Evolutionary conservation across 2,888 invertebrate genomes (phyloP).

Genomic region (Euproctis similis): DNA sequence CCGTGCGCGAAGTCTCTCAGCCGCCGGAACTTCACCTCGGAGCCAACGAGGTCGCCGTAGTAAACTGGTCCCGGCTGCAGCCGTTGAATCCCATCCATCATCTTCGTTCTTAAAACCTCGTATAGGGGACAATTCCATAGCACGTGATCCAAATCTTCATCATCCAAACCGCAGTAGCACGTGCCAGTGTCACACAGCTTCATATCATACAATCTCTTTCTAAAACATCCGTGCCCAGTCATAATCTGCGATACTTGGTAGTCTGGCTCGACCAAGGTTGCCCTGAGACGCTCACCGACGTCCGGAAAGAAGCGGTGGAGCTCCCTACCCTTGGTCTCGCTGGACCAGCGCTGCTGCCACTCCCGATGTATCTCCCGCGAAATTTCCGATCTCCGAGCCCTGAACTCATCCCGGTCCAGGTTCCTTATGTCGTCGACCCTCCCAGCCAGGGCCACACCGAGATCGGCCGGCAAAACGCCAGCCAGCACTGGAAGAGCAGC

Average conservation of each 20-base stretch:
- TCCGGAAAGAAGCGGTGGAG: not conserved
- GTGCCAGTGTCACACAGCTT: too few relatives aligned
- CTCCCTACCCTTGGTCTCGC: not conserved
- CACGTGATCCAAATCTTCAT: too few relatives aligned
- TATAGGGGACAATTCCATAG: too few relatives aligned
- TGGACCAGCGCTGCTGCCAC: not conserved
- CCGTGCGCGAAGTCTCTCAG: too few relatives aligned
- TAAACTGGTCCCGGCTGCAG: too few relatives aligned
- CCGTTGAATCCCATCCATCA: too few relatives aligned
- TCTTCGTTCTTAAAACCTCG: too few relatives aligned
- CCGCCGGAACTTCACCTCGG: too few relatives aligned
- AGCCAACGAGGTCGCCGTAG: too few relatives aligned
- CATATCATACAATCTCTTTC: too few relatives aligned
- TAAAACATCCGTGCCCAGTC: constrained; percentile 1
- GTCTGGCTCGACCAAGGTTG: not conserved
- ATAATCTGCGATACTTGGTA: not conserved
- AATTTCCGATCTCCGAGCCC: not conserved
- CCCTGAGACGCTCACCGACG: not conserved
- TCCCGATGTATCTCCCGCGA: not conserved
- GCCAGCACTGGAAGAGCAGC: too few relatives aligned
- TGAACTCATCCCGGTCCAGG: not conserved
- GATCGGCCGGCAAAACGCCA: constrained; percentile 11
- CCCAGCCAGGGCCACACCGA: constrained; percentile 11
- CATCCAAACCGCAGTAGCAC: too few relatives aligned
- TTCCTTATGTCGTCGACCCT: not conserved